These are phyloP conservation scores for Chydorus sphaericus DNA, from an alignment of 2,888 invertebrate genomes.

Conservation along the genomic window DNA sequence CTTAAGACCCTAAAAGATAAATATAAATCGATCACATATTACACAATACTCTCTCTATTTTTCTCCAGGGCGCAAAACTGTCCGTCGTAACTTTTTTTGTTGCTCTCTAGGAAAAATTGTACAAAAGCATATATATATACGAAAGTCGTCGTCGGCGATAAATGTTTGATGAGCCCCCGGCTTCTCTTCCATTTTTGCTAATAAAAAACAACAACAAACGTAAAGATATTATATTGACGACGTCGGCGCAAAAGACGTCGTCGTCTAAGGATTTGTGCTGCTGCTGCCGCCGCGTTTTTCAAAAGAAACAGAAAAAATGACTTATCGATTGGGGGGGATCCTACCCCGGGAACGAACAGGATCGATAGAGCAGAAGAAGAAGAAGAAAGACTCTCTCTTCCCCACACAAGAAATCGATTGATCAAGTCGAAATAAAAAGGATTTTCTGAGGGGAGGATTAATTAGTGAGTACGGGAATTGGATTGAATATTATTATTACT, in stretches of 20 bases:
- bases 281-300: too few species aligned
- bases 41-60: too few species aligned
- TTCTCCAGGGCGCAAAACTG: too few species aligned
- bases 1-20: too few species aligned
- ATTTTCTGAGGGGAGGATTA: slow-evolving; percentile 2
- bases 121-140: too few species aligned
- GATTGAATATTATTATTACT: too few species aligned
- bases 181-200: neutral
- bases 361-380: neutral
- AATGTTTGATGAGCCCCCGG: slow-evolving; percentile 4
- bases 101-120: too few species aligned
- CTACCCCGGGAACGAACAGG: too few species aligned
- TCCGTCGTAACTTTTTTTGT: too few species aligned
- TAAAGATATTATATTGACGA: neutral
- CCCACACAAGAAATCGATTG: neutral
- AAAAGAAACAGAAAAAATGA: neutral
- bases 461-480: slow-evolving; percentile 2
- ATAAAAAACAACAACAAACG: neutral
- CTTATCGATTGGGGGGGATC: slow-evolving; percentile 6
- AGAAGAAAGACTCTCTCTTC: neutral
- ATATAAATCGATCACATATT: too few species aligned
- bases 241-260: neutral
- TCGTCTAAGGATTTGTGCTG: neutral
- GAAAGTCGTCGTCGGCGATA: slow-evolving; percentile 6
- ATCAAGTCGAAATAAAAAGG: neutral